Evolutionary conservation across 2,797 vertebrate genomes (phyloP), one percentile per base, ranked within the genome.

Genomic region (Diplodus sargus): DNA sequence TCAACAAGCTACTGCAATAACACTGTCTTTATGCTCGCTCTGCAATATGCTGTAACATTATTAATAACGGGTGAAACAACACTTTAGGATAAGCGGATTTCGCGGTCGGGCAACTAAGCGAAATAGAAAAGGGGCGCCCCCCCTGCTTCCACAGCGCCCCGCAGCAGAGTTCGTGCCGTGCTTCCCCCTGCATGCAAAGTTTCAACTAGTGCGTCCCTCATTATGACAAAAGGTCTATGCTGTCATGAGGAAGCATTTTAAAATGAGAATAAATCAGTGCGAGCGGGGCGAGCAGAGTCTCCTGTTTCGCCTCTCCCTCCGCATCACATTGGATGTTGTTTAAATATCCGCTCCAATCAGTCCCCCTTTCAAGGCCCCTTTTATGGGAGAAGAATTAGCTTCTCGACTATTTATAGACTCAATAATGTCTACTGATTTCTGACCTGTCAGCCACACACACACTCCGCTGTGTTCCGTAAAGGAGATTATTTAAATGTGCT

Each of bases 371-470:
- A 81, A 82, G 18, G 15, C 25, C 89, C 89, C 90, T 85, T 90
- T 83, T 89, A 89, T 79, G 86, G 89, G 42, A 85, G 79, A 86
- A 82, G 86, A 88, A 89, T 90, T 77, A 66, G 59, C 85, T 84
- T 52, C 53, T 5, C 39, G n/a, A 42, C 77, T 90, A 91, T 89
- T 91, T 91, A 87, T 89, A 90, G 85, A 81, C 79, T 47, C 58
- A 62, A 59, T 72, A 45, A 51, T 67, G 67, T 65, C 69, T 87
- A 73, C 14, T 87, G 52, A 76, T 84, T 85, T 84, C 60, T 63
- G 75, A 72, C 65, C 71, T 63, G 70, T 77, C 53, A 52, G 53
- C 75, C 68, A 53, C 4, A 20, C 58, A 20, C 58, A 80, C 17
- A 62, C 22, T 59, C 5, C 16, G 25, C 49, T 74, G 48, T 72